Conservation (phyloP, 2,888 invertebrate genomes). For the Ichneumoninae sp. region DNA sequence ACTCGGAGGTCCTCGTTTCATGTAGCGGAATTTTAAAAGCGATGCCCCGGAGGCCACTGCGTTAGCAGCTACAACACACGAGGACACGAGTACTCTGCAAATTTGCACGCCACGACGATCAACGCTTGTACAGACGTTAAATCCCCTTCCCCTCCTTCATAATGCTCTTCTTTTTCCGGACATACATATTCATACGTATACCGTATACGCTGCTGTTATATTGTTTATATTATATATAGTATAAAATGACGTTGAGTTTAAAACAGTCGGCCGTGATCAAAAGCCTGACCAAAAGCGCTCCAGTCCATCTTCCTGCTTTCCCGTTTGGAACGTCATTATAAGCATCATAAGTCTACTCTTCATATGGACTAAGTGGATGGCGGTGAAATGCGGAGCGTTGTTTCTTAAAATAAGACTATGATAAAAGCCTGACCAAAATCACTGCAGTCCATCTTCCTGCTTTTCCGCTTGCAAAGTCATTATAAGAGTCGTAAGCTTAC, state of each 20-base stretch:
- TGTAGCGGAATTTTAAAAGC: conserved; percentile 44
- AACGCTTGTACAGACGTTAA: conserved; percentile 18
- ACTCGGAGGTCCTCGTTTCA: conserved; percentile 18
- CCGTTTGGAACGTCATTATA: no score
- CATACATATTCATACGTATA: not conserved
- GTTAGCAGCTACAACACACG: conserved; percentile 36
- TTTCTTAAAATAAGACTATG: no score
- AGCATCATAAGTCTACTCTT: no score
- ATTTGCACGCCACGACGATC: conserved; percentile 42
- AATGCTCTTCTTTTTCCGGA: conserved; percentile 5
- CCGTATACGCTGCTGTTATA: not conserved
- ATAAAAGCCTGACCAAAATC: not conserved
- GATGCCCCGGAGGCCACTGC: conserved; percentile 30
- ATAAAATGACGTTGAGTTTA: conserved; percentile 60
- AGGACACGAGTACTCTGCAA: conserved; percentile 44
- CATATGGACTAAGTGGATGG: no score
- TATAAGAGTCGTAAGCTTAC: no score
- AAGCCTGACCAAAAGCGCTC: not conserved
- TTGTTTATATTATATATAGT: conserved; percentile 6
- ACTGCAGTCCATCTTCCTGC: not conserved
- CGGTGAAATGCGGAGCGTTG: no score
- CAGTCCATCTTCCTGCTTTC: not conserved
- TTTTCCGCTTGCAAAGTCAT: not conserved
- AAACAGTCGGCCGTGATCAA: conserved; percentile 67
- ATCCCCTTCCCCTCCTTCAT: not conserved